These are phyloP conservation scores for Bombyx huttoni DNA, from an alignment of 2,888 invertebrate species.

Conservation along the genomic window DNA sequence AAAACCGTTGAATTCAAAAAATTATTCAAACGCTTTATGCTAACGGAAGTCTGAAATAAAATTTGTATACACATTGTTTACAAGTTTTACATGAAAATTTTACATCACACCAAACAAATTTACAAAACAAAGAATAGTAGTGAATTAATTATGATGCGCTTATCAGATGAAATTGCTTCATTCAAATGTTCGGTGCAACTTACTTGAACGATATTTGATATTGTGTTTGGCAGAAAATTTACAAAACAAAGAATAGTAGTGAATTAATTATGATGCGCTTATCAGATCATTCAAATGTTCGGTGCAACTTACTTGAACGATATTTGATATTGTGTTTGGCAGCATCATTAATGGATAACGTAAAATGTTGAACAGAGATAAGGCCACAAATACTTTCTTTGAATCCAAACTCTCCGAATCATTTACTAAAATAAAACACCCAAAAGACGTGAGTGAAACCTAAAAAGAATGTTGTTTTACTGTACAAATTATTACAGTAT, in stretches of 20 bases:
- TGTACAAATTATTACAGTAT: not conserved
- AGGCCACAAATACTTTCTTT: slow-evolving; percentile 93
- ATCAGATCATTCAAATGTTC: too few relatives aligned
- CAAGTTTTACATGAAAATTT: not conserved
- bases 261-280: too few relatives aligned
- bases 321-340: slow-evolving; percentile 94
- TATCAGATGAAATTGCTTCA: too few relatives aligned
- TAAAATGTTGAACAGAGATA: slow-evolving; percentile 97
- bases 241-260: too few relatives aligned
- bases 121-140: too few relatives aligned
- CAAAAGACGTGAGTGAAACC: slow-evolving; percentile 91
- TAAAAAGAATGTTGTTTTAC: slow-evolving; percentile 38
- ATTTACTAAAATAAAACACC: slow-evolving; percentile 89
- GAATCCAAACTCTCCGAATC: slow-evolving; percentile 88
- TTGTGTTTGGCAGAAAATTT: slow-evolving; percentile 88
- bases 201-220: slow-evolving; percentile 83
- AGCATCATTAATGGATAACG: slow-evolving; percentile 96
- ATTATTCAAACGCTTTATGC: slow-evolving; percentile 90
- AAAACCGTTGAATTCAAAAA: slow-evolving; percentile 95
- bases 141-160: too few relatives aligned
- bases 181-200: too few relatives aligned
- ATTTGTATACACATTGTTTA: slow-evolving; percentile 5
- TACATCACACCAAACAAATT: not conserved
- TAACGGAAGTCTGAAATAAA: slow-evolving; percentile 83
- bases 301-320: slow-evolving; percentile 67